Base-by-base conservation (phyloP, 2,113 vertebrate genomes). In the Ascaphus truei region DNA sequence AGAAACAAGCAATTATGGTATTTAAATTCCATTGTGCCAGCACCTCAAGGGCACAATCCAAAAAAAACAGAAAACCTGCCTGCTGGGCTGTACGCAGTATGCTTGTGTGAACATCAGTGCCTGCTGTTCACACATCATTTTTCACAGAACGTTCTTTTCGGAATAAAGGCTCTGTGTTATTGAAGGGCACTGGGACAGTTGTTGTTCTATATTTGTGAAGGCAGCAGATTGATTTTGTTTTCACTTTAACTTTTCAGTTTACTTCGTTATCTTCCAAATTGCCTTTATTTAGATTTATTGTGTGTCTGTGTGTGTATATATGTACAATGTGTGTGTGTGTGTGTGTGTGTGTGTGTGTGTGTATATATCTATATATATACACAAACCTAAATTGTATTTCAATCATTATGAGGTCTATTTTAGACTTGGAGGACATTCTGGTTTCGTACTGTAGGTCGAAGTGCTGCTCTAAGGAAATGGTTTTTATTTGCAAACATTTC, bases 21-120 rank as follows among this genome's bases (percentile, higher is more conserved):
- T 79, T 88, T 84, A 83, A 83, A 85, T 85, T 77, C 81, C 81
- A 86, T 89, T 89, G 86, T 90, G 83, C 86, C 85, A 85, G 80
- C 77, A 79, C 76, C 81, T 88, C 77, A 26, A 39, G 66, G 76
- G 79, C 81, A 82, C 76, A 81, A 82, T 86, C 89, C 85, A 87
- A 82, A 83, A 86, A 80, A 83, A 36, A n/a, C 73, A 79, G 78
- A 80, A 84, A 75, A 80, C 72, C 77, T 41, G 76, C 87, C 89
- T 83, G 86, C 85, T 84, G 86, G 72, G 80, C 67, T 81, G 77
- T 84, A 77, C 83, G 87, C 78, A 79, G 72, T 75, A 29, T 71
- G 81, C 83, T 80, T 88, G 77, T 85, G 86, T 86, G 82, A 84
- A 80, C 85, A 85, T 84, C 89, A 80, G 56, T 86, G 83, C 86